phyloP scores from a whole-genome alignment of 2,113 vertebrate species.

The Galbula dea region DNA sequence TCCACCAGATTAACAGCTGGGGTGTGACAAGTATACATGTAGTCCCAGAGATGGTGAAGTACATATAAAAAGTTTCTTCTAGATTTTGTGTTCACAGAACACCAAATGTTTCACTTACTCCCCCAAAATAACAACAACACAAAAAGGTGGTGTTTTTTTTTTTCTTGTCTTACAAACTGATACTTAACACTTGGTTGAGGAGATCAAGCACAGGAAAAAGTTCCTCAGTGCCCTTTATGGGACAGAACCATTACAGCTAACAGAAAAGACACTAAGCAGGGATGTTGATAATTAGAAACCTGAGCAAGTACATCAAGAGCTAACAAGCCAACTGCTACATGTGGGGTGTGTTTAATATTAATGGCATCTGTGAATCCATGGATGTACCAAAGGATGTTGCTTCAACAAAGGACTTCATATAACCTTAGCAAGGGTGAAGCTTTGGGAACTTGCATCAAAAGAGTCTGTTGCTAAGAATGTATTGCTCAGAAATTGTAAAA shows the following conservation, averaged over 20 bases:
- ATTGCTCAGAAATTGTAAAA: neutral
- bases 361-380: neutral
- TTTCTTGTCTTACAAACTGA: neutral
- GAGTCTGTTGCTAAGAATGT: neutral
- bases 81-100: neutral
- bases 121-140: no score
- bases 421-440: neutral
- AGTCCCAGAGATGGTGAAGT: neutral
- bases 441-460: neutral
- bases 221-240: neutral
- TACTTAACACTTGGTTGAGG: neutral
- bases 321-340: neutral
- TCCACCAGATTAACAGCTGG: constrained; percentile 42
- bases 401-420: neutral
- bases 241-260: neutral
- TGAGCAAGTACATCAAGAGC: neutral
- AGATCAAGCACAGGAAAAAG: neutral
- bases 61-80: neutral
- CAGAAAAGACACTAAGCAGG: neutral
- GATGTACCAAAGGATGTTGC: neutral
- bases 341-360: neutral
- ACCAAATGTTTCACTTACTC: neutral
- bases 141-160: neutral
- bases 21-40: neutral
- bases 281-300: neutral